Evolutionary conservation across 2,113 vertebrate species (phyloP), one percentile per base, ranked within the genome.

Genomic region (Onychorhynchus coronatus): DNA sequence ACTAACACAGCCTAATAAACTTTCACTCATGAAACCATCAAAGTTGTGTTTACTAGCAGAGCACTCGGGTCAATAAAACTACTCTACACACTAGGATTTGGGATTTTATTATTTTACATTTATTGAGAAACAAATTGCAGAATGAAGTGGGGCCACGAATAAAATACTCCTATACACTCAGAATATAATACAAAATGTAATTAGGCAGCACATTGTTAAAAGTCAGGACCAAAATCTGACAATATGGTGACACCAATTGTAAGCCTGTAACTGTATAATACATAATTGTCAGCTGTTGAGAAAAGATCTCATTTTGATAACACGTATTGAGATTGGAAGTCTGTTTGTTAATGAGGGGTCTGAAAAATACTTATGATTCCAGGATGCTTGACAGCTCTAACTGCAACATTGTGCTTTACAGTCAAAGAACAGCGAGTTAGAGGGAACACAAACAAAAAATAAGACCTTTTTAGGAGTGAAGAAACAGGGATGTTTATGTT

Each of bases 271-370:
- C 95, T 91, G 71, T 96, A 95, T 95, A 98, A 97, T 96, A 97
- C 91, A 70, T 96, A 97, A 98, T 97, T 97, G 98, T 98, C 97
- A 98, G 79, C 97, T 96, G 96, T 96, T 97, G 97, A 96, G 96
- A 96, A 97, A 97, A 98, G 97, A 98, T 98, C 97, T 98, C 97
- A 97, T 98, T 98, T 98, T 98, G 98, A 97, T 98, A 98, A 97
- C 80, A 88, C 96, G 95, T 96, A 97, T 97, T 97, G 97, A 98
- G 97, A 93, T 95, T 93, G 92, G 95, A 94, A 98, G 97, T 83
- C 83, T 97, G 95, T 89, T 95, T 96, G 91, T 93, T 97, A 96
- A 96, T 93, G 94, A 97, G 85, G 52, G 87, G 88, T 97, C 97
- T 97, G 96, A 97, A 97, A 98, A 97, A 97, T 95, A 96, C 97